A percentile compares a stretch with the other conserved stretches of the same genome.
Evolutionary conservation across 2,113 vertebrate species (phyloP).

Genomic region (Coptodon rendalli): DNA sequence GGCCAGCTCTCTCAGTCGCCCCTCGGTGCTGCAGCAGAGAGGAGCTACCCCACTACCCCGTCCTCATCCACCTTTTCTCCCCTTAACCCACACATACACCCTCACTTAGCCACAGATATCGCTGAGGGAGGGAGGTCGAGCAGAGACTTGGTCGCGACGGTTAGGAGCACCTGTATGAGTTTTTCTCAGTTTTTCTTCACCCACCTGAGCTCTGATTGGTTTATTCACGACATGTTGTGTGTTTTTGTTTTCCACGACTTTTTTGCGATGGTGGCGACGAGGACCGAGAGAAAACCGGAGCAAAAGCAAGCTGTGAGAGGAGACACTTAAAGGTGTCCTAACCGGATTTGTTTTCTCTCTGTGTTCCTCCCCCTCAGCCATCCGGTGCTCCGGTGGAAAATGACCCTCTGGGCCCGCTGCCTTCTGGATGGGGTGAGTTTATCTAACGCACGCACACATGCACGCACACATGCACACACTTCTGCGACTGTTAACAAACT

Average conservation of each 20-base stretch:
- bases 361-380: constrained; percentile 76
- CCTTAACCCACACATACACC: background rate
- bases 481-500: background rate
- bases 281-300: background rate
- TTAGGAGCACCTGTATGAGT: background rate
- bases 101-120: background rate
- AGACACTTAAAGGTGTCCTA: constrained; percentile 29
- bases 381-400: constrained; percentile 83
- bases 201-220: background rate
- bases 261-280: background rate
- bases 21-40: constrained; percentile 36
- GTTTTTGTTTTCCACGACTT: background rate
- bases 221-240: background rate
- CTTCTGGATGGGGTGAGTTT: constrained; percentile 97
- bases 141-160: background rate
- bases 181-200: background rate
- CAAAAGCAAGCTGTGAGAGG: background rate
- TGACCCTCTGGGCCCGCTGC: constrained; percentile 90
- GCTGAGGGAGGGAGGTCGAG: background rate
- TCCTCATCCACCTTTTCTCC: background rate
- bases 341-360: constrained; percentile 60
- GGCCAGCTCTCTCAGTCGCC: constrained; percentile 49
- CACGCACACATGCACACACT: background rate
- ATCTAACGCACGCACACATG: background rate
- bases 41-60: background rate